These are phyloP conservation scores for Myanophis thanlyinensis DNA, from an alignment of 2,113 vertebrate species.

Conservation along the genomic window DNA sequence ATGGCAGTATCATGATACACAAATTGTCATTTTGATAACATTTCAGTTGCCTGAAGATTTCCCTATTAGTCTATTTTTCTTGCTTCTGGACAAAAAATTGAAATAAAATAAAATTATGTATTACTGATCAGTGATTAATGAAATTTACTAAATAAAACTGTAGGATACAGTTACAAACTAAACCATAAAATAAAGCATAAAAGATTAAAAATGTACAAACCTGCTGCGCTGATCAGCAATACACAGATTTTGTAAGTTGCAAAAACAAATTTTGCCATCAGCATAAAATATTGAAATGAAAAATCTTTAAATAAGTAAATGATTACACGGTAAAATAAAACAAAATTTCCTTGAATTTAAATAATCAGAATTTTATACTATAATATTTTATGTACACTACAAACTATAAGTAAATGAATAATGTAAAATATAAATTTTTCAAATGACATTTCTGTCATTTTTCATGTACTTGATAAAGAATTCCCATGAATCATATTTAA, in stretches of 20 bases:
- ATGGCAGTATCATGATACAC: background rate
- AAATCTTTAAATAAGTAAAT: background rate
- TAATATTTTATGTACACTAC: background rate
- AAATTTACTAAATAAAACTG: background rate
- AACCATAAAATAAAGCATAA: background rate
- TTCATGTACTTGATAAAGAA: background rate
- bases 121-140: background rate
- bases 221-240: background rate
- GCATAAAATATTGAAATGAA: background rate
- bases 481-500: background rate
- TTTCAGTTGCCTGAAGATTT: background rate
- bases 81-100: background rate
- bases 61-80: background rate
- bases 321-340: background rate
- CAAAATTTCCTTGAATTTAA: background rate
- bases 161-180: background rate
- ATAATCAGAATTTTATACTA: background rate
- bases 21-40: background rate
- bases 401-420: background rate
- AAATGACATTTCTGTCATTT: constrained; percentile 15
- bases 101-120: background rate
- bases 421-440: background rate
- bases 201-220: background rate
- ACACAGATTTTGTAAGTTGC: background rate
- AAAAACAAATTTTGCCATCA: background rate